Evolutionary conservation across 2,888 invertebrate genomes (phyloP).

Genomic region (Tachina fera): DNA sequence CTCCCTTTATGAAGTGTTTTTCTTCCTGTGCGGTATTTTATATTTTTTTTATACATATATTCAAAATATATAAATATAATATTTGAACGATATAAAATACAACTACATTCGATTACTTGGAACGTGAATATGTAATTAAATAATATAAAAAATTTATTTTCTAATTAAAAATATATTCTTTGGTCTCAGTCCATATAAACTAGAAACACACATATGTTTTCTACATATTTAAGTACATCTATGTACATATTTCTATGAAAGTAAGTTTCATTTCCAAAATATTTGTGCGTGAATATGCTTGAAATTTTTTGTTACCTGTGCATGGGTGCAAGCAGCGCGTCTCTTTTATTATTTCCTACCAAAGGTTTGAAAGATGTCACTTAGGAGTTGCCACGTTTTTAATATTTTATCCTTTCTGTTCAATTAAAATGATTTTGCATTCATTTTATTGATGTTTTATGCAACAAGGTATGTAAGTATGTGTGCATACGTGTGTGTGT

Average conservation of each 20-base stretch:
- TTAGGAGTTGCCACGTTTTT: slow-evolving; percentile 69
- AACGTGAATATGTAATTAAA: too few species aligned
- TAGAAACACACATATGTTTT: not conserved
- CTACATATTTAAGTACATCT: not conserved
- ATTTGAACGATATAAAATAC: too few species aligned
- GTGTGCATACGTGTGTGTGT: not conserved
- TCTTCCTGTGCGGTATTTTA: too few species aligned
- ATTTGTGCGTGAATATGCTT: not conserved
- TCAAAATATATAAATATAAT: too few species aligned
- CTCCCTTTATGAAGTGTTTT: too few species aligned
- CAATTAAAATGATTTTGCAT: slow-evolving; percentile 57
- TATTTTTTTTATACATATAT: too few species aligned
- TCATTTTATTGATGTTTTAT: slow-evolving; percentile 31
- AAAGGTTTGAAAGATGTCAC: slow-evolving; percentile 60
- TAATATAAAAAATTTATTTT: too few species aligned
- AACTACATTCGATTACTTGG: too few species aligned
- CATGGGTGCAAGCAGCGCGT: not conserved
- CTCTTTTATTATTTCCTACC: slow-evolving; percentile 28
- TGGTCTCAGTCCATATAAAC: not conserved
- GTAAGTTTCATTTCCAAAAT: not conserved
- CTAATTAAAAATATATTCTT: too few species aligned
- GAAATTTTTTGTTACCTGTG: not conserved
- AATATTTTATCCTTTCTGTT: slow-evolving; percentile 56
- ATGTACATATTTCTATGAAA: not conserved
- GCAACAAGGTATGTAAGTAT: not conserved